Evolutionary conservation across 2,797 vertebrate species (phyloP).

Genomic region (Emys orbicularis): DNA sequence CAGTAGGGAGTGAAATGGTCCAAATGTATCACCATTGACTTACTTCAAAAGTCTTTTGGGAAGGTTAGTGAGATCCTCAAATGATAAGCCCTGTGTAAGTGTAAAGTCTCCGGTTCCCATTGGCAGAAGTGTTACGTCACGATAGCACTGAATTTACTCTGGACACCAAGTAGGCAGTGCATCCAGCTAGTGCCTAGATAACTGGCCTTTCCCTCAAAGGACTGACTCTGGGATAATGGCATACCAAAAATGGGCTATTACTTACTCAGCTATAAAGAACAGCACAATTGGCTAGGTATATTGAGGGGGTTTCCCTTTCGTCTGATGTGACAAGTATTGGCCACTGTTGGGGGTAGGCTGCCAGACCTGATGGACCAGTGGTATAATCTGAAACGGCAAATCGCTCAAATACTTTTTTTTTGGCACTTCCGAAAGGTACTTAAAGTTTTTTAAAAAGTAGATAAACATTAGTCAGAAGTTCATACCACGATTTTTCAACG

Average conservation of each 20-base stretch:
- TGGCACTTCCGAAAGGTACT: background rate
- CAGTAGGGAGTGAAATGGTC: background rate
- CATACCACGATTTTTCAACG: background rate
- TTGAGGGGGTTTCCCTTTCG: background rate
- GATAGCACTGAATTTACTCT: background rate
- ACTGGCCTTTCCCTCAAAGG: background rate
- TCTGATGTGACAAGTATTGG: background rate
- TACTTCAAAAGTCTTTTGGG: background rate
- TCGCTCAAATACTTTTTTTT: background rate
- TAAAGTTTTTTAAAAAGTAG: background rate
- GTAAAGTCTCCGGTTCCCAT: background rate
- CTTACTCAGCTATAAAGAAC: background rate
- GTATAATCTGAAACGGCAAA: background rate
- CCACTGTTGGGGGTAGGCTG: background rate
- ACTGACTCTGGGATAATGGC: background rate
- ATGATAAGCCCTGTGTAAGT: background rate
- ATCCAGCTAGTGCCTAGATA: background rate
- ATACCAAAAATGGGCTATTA: background rate
- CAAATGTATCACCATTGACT: background rate
- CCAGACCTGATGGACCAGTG: background rate
- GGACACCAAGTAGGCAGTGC: background rate
- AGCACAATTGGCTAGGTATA: background rate
- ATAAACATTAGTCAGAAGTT: background rate
- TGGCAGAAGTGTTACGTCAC: background rate
- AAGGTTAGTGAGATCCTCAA: constrained; percentile 4